Evolutionary conservation across 2,888 invertebrate species (phyloP), one percentile per base, ranked within the genome.

Genomic region (Torymus texanus): DNA sequence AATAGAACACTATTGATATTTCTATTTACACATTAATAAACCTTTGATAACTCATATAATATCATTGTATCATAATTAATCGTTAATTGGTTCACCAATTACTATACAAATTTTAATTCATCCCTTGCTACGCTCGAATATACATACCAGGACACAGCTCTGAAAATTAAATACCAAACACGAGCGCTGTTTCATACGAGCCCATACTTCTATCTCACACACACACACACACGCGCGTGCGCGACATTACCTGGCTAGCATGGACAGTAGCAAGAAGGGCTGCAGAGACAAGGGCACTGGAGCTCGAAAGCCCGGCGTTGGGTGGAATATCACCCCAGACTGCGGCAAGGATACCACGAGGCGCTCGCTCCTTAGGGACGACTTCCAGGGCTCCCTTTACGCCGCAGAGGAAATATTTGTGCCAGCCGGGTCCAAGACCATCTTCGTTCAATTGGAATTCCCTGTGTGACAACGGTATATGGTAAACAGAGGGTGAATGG

Each of bases 221-320:
- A 41, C 8, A 8, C 8, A 41, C 41, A 41, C 41, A 41, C 41
- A 41, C 41, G 0, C 8, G 0, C 41, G 8, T 8, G 8, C 1
- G 8, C 41, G 41, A 41, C 59, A 59, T 21, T 78, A 94, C 93
- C 87, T 92, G 90, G 87, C 93, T 92, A n/a, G 93, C 93, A 84
- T 94, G 91, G 73, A 95, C 91, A 77, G 95, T 94, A 53, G 96
- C 94, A 61, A 99, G 92, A 58, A 97, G 96, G 4, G 98, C 95
- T 51, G 97, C 96, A 88, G 98, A 97, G 10, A 99, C 99, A 78
- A 99, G 92, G 18, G 99, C 99, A 88, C 98, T 98, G 29, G 99
- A 99, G 89, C 98, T 98, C 0, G 99, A 99, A 55, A 99, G 92
- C 5, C 99, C 99, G 12, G 99, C 96, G 81, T 97, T 96, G 41